These are phyloP conservation scores for Tenrec ecaudatus DNA, from an alignment of 2,113 vertebrate species.

Conservation along the genomic window DNA sequence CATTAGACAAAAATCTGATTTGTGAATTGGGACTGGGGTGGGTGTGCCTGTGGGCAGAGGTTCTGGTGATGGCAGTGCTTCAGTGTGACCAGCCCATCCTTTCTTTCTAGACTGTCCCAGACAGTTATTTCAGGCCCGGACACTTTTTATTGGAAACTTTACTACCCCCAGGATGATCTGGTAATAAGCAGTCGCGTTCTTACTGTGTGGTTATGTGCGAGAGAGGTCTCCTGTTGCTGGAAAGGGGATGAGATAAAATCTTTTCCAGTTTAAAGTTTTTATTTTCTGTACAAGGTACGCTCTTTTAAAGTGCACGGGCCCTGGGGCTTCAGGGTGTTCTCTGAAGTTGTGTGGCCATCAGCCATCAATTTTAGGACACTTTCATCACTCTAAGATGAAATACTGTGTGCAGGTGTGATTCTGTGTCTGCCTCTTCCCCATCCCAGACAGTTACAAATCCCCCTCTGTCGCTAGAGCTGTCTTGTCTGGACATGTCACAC, in stretches of 20 bases:
- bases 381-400: not conserved
- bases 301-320: not conserved
- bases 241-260: not conserved
- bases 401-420: not conserved
- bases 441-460: not conserved
- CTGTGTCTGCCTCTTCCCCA: not conserved
- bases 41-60: no score
- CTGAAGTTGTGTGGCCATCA: not conserved
- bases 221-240: not conserved
- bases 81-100: not conserved
- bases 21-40: not conserved
- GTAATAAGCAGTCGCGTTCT: conserved; percentile 41
- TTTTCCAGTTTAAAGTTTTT: not conserved
- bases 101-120: not conserved
- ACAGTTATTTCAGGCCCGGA: not conserved
- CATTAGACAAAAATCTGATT: conserved; percentile 2
- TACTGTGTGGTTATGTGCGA: conserved; percentile 2
- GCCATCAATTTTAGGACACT: not conserved
- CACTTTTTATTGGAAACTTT: not conserved
- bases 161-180: not conserved
- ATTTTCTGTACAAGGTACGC: not conserved
- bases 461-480: not conserved
- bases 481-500: not conserved
- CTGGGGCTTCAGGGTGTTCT: conserved; percentile 2
- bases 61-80: not conserved